Evolutionary conservation across 2,113 vertebrate species (phyloP), one percentile per base, ranked within the genome.

Genomic region (Pteropus alecto): DNA sequence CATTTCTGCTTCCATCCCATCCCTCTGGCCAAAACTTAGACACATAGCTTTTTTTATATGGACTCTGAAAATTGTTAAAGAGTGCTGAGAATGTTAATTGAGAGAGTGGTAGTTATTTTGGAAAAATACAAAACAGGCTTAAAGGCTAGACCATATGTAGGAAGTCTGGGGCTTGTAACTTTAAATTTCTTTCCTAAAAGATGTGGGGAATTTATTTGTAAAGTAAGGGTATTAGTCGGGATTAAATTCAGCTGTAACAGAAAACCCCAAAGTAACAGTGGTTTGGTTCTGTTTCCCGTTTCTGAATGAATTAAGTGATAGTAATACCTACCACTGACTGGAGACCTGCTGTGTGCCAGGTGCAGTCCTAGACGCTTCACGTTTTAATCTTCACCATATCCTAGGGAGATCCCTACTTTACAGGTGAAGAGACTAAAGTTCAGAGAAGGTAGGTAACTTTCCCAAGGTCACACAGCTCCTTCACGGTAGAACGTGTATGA

Each of bases 71-170:
- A 41, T 28, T 43, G 48, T 73, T 30, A 22, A 28, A 68, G 38
- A 71, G 73, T 3, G 30, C 78, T 2, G 48, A 84, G 63, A 73
- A n/a, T 43, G 58, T 68, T 67, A 5, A 46, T 28, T 46, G 87
- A 92, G 88, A 85, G 22, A 79, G 65, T 0, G 21, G 54, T 43
- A 41, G 85, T 79, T 83, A 38, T 92, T 85, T 76, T 63, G 71
- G 43, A 88, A 97, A 94, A 96, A 92, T 86, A 63, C 54, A 68
- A 54, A 96, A 73, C 33, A 67, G 76, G n/a, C 33, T 68, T 90
- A 73, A 43, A 93, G 77, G 33, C 78, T 54, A 86, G 67, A 73
- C 38, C 38, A 21, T 21, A 56, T 63, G 60, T 51, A 87, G 94
- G 74, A 90, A 94, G 76, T 60, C 16, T 82, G 79, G 71, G 94